Evolutionary conservation across 2,113 vertebrate genomes (phyloP).

Genomic region (Chionis minor): DNA sequence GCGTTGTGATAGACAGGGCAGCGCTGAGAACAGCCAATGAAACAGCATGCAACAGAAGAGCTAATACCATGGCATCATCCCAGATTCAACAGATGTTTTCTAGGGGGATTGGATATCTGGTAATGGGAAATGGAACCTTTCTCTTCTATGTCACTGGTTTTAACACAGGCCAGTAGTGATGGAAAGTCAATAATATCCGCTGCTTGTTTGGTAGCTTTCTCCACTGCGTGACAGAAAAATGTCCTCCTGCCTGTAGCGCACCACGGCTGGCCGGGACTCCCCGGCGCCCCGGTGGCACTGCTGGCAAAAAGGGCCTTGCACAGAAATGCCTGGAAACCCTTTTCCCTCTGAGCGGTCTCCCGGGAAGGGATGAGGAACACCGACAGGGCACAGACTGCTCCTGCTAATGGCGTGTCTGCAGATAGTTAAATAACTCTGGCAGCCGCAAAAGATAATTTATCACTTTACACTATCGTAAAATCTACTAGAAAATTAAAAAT

Average conservation of each 20-base stretch:
- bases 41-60: constrained; percentile 47
- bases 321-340: neutral
- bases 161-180: constrained; percentile 33
- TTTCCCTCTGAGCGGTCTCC: neutral
- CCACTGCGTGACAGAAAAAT: neutral
- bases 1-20: constrained; percentile 31
- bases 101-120: constrained; percentile 66
- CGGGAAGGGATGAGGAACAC: neutral
- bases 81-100: constrained; percentile 68
- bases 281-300: accelerated
- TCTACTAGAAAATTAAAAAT: constrained; percentile 66
- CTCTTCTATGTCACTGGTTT: constrained; percentile 52
- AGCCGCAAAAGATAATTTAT: constrained; percentile 49
- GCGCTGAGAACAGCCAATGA: constrained; percentile 27
- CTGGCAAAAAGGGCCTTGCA: neutral
- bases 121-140: constrained; percentile 64
- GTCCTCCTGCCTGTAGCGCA: neutral
- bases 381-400: neutral
- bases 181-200: neutral
- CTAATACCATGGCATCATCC: constrained; percentile 61
- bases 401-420: constrained; percentile 17
- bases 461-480: constrained; percentile 48
- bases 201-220: constrained; percentile 16
- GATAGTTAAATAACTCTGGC: constrained; percentile 38
- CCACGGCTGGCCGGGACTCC: accelerated